Evolutionary conservation across 2,888 invertebrate species (phyloP).

Genomic region (Mesorhabditis belari): DNA sequence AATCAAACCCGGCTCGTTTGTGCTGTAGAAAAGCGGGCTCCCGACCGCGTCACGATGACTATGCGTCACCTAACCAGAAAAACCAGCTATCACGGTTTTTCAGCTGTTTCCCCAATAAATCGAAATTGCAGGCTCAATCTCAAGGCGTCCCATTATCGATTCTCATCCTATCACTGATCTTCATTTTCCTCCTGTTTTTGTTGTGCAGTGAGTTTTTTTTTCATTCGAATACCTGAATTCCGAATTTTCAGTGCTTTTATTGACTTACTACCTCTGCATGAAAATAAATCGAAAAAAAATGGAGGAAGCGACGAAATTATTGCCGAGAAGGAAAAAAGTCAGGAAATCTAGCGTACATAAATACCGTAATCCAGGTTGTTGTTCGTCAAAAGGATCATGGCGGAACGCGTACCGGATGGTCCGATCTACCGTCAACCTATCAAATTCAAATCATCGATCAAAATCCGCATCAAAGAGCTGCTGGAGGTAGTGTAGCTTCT

Average conservation of each 20-base stretch:
- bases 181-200: not conserved
- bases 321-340: constrained; percentile 25
- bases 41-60: no score
- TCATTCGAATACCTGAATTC: no score
- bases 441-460: constrained; percentile 26
- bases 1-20: no score
- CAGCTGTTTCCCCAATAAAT: no score
- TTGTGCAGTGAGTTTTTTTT: not conserved
- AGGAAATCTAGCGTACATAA: not conserved
- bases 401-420: constrained; percentile 27
- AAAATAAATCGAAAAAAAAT: constrained; percentile 12
- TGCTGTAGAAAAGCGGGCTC: no score
- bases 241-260: not conserved
- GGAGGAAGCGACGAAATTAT: constrained; percentile 20
- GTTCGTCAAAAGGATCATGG: constrained; percentile 36
- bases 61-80: no score
- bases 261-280: constrained; percentile 9
- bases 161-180: not conserved
- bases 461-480: constrained; percentile 12
- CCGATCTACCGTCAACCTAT: constrained; percentile 25
- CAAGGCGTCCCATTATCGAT: constrained; percentile 6
- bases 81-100: no score
- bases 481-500: no score
- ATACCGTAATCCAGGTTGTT: constrained; percentile 17
- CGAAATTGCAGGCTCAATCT: constrained; percentile 14